Conservation (phyloP, 2,797 vertebrate genomes). For the Podarcis lilfordi region DNA sequence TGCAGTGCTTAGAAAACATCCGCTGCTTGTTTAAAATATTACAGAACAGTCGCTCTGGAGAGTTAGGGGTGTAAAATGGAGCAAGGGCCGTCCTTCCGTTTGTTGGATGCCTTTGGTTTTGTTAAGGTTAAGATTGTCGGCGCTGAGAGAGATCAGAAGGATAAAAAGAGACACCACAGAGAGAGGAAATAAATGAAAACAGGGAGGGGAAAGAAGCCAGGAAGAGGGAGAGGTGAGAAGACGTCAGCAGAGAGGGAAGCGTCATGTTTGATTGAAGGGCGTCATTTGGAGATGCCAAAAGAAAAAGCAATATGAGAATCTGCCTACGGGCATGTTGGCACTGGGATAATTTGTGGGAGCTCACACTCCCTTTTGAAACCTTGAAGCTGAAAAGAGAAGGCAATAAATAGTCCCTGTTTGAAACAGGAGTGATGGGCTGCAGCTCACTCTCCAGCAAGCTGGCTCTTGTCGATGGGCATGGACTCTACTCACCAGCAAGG, state of each 20-base stretch:
- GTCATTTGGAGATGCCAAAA: neutral
- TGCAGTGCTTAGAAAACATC: neutral
- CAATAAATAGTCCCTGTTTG: neutral
- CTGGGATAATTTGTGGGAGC: neutral
- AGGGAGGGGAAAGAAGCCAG: slow-evolving; percentile 2
- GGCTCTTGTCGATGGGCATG: neutral
- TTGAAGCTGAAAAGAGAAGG: neutral
- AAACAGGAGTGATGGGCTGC: neutral
- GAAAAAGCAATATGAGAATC: neutral
- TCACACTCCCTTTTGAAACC: neutral
- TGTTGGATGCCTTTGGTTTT: fast-evolving
- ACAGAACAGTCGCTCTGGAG: neutral
- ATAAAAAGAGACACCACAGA: slow-evolving; percentile 18
- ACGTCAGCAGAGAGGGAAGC: slow-evolving; percentile 54
- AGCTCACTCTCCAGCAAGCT: neutral
- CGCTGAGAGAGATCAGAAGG: slow-evolving; percentile 43
- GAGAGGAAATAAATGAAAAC: slow-evolving; percentile 47
- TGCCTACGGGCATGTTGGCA: neutral
- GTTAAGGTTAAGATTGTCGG: slow-evolving; percentile 4
- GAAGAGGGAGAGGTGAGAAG: slow-evolving; percentile 39
- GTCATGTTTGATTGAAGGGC: neutral
- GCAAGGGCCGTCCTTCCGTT: neutral
- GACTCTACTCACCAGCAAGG: neutral
- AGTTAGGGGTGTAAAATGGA: neutral
- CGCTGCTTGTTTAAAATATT: neutral